Evolutionary conservation across 2,113 vertebrate genomes (phyloP), one percentile per base, ranked within the genome.

Genomic region (Rhombomys opimus): DNA sequence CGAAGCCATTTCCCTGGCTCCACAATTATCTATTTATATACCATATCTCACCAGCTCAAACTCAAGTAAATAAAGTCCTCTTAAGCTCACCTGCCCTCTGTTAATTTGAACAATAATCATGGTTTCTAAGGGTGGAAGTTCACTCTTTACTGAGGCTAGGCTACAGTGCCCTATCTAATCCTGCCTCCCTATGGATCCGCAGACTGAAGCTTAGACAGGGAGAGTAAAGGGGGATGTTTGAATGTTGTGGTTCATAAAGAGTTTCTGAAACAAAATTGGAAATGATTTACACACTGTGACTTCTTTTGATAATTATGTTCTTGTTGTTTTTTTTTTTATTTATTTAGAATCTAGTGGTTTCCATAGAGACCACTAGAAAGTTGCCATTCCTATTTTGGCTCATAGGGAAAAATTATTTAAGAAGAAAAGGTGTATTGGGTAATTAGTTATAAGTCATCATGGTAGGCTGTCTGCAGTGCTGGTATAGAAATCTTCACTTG

Each of bases 121-220:
- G 70, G 86, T 57, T 95, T 98, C 98, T 95, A 97, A 98, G 76
- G 59, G 35, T 63, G n/a, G 0, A 13, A 98, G 50, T 92, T 81
- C 94, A 96, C 89, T 67, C 61, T 96, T 96, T 70, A 90, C 80
- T 88, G 63, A 95, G 63, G 65, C 94, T 96, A 95, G 73, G 95
- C 86, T 98, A 97, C 95, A 97, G 87, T 63, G 96, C 93, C 97
- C 94, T 97, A 92, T 73, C 32, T 90, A 68, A 89, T 94, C 98
- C 88, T 86, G 87, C 18, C 59, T 30, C 1, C 2, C 0, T 41
- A 86, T 32, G 96, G 97, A 98, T 93, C 89, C 92, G 87, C 96
- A 98, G 94, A 97, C 97, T 98, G 96, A 98, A 97, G 88, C 77
- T 98, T 93, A 97, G 95, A 95, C 97, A 98, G 94, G 94, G 97